Percentiles rank a stretch among this genome's conserved stretches.
These are phyloP conservation scores for Pseudolaguvia tuberculata DNA, from an alignment of 2,113 vertebrate genomes.

Conservation along the genomic window DNA sequence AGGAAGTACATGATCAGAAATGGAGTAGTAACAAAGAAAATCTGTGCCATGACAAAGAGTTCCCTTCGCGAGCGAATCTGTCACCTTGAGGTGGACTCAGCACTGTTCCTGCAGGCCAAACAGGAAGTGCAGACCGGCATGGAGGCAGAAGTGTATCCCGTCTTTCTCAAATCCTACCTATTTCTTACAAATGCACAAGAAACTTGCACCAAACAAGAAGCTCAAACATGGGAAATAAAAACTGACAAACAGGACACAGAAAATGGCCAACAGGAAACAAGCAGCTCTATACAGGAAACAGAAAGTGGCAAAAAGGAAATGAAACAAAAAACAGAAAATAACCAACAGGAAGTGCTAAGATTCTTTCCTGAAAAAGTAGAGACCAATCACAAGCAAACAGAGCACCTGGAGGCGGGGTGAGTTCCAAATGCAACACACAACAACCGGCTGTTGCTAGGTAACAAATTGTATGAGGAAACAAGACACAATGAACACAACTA, in stretches of 20 bases:
- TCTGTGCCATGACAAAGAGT: conserved; percentile 88
- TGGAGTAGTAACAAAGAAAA: conserved; percentile 81
- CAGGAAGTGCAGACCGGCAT: conserved; percentile 90
- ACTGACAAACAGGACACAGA: neutral
- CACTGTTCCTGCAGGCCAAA: conserved; percentile 94
- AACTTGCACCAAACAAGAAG: neutral
- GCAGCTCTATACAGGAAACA: neutral
- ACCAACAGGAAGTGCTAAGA: conserved; percentile 59
- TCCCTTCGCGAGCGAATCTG: conserved; percentile 88
- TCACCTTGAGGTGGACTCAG: conserved; percentile 82
- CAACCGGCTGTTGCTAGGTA: neutral
- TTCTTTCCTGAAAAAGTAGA: conserved; percentile 88
- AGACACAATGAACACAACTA: neutral
- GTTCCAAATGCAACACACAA: neutral
- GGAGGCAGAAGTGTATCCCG: conserved; percentile 93
- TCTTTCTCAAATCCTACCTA: conserved; percentile 93
- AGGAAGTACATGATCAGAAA: conserved; percentile 83
- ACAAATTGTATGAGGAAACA: neutral
- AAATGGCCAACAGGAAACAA: neutral
- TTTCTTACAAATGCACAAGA: conserved; percentile 83
- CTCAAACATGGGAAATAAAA: neutral
- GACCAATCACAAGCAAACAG: conserved; percentile 74
- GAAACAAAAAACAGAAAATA: neutral
- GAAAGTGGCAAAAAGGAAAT: neutral
- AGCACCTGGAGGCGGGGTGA: conserved; percentile 85